Conservation (phyloP, 2,888 invertebrate species). For the Leptopterna dolabrata region DNA sequence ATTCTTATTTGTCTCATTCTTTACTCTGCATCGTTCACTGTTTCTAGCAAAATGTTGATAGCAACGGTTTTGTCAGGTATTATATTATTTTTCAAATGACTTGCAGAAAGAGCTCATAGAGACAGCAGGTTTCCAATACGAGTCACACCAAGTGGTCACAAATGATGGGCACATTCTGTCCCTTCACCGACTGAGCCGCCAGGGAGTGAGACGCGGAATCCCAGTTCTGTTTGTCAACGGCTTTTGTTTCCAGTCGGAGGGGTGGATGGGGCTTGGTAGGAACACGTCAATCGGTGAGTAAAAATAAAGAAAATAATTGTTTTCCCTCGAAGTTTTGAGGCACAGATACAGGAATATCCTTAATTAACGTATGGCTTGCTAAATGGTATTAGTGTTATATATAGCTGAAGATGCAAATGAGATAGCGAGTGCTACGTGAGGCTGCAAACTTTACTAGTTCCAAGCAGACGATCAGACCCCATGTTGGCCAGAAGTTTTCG, state of each 20-base stretch:
- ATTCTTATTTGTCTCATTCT: no score
- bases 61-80: no score
- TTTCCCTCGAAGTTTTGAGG: not conserved
- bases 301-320: not conserved
- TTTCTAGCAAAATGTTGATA: no score
- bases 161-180: conserved; percentile 37
- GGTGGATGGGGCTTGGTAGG: conserved; percentile 46
- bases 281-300: conserved; percentile 40
- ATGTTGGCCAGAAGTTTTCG: no score
- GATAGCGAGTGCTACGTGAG: no score
- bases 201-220: not conserved
- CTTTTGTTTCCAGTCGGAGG: conserved; percentile 44
- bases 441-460: no score
- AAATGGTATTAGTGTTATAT: no score
- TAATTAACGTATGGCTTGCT: no score
- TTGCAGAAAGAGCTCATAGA: conserved; percentile 40
- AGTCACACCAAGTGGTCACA: conserved; percentile 33
- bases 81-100: not conserved
- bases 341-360: not conserved
- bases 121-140: conserved; percentile 27
- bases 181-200: conserved; percentile 18
- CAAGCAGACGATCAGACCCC: no score
- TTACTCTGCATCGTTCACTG: no score
- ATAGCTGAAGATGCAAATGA: no score
- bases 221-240: conserved; percentile 49